Evolutionary conservation across 2,113 vertebrate genomes (phyloP), one percentile per base, ranked within the genome.

Genomic region (Anoura caudifer): DNA sequence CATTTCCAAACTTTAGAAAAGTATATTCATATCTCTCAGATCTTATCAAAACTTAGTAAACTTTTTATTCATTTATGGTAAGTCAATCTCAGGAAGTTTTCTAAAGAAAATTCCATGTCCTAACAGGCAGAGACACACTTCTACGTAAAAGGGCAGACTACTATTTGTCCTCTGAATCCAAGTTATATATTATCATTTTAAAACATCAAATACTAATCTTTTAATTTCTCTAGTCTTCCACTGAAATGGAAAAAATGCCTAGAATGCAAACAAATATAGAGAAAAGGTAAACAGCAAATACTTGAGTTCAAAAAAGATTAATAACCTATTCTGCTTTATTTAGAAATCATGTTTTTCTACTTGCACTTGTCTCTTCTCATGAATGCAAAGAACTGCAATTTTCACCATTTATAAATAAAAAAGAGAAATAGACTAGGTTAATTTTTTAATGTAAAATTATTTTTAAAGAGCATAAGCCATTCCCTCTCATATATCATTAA

Each of bases 1-100:
- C 77, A 97, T 79, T 95, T 95, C 33, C 43, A 86, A 96, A 88
- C 38, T 56, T 91, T 47, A 92, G n/a, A 73, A 59, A 94, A 92
- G 54, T 69, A 80, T 54, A 93, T 38, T 87, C 63, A 89, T 3
- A n/a, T 76, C 14, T 84, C 41, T 75, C 43, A 93, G 45, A 86
- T 65, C 63, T 90, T 63, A 96, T 63, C 76, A 96, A n/a, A 36
- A 90, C 28, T 54, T 50, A 90, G 47, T 77, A 77, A 77, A 52
- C 75, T 12, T 72, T 96, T 65, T 95, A 90, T 56, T 87, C 47
- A 81, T 76, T 96, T 85, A 52, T 38, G 24, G 41, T 77, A 82
- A 95, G n/a, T 70, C 54, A 91, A 80, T 36, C 31, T 47, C 28
- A 89, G n/a, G 26, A 93, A 38, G 28, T 88, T 96, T 94, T 92